These are phyloP conservation scores for Eutrigla gurnardus DNA, from an alignment of 2,797 vertebrate genomes.

Conservation along the genomic window DNA sequence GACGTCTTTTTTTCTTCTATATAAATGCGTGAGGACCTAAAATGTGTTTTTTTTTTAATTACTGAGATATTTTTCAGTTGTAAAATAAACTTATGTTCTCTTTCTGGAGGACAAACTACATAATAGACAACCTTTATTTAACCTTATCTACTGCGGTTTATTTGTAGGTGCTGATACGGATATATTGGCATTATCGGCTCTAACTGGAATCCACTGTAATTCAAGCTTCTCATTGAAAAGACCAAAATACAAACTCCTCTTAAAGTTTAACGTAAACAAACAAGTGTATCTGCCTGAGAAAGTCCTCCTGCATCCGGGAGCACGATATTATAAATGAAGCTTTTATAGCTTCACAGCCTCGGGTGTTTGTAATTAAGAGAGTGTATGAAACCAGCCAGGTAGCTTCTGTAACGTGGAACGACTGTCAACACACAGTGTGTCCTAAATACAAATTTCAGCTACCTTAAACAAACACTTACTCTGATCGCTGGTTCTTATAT, in stretches of 20 bases:
- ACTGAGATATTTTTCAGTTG: neutral
- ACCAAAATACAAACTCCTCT: neutral
- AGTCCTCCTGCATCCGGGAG: neutral
- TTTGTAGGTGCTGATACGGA: neutral
- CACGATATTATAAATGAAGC: neutral
- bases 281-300: neutral
- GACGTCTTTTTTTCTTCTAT: neutral
- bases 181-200: neutral
- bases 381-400: constrained; percentile 15
- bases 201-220: neutral
- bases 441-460: constrained; percentile 28
- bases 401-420: constrained; percentile 29
- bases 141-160: neutral
- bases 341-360: neutral
- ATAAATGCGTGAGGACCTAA: neutral
- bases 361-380: neutral
- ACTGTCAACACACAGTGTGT: neutral
- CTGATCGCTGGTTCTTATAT: constrained; percentile 32
- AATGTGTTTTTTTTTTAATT: neutral
- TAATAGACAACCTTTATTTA: neutral
- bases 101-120: constrained; percentile 6
- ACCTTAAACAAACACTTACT: constrained; percentile 58
- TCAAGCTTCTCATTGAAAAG: neutral
- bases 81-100: neutral
- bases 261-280: neutral